Conservation (phyloP, 2,888 invertebrate species). For the Gari tellinella region DNA sequence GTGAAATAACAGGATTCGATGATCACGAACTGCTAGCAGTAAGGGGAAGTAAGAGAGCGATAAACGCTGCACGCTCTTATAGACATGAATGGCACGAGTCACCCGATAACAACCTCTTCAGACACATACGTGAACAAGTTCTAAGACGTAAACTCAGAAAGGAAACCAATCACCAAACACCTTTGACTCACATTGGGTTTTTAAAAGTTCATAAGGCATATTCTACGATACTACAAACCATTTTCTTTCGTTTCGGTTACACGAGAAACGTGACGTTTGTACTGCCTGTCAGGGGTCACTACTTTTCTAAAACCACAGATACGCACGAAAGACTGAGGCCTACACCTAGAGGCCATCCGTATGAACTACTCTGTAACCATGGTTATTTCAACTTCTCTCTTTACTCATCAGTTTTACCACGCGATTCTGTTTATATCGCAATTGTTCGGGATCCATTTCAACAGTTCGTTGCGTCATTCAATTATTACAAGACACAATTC, state of each 20-base stretch:
- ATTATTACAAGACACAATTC: conserved; percentile 4
- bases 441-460: conserved; percentile 11
- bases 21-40: no score
- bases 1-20: no score
- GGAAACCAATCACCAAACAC: no score
- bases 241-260: conserved; percentile 18
- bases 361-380: conserved; percentile 16
- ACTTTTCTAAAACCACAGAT: conserved; percentile 2
- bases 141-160: no score
- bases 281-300: conserved; percentile 4
- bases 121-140: no score
- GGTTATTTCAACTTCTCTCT: conserved; percentile 15
- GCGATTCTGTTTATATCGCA: conserved; percentile 13
- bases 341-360: not conserved
- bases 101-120: no score
- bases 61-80: no score
- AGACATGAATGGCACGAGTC: no score
- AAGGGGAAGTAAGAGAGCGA: no score
- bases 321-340: not conserved
- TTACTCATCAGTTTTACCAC: conserved; percentile 12
- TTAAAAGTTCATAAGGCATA: conserved; percentile 15
- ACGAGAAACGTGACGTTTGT: conserved; percentile 5
- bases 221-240: conserved; percentile 8
- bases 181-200: conserved; percentile 8
- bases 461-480: conserved; percentile 11